These are phyloP conservation scores for Dinocampus coccinellae DNA, from an alignment of 2,888 invertebrate species.

Conservation along the genomic window DNA sequence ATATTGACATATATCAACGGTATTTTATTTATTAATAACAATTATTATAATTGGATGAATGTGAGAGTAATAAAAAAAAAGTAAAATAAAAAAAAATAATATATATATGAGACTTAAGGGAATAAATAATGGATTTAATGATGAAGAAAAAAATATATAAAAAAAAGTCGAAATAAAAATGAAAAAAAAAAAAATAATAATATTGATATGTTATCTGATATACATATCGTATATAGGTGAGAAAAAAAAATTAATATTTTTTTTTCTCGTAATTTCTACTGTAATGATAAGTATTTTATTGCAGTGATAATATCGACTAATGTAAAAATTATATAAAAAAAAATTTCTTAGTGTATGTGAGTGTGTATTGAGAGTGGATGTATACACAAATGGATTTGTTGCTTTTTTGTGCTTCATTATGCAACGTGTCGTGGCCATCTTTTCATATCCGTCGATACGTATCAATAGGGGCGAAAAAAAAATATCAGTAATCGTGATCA, in stretches of 20 bases:
- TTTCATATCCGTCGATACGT: slow-evolving; percentile 17
- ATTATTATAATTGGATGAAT: not conserved
- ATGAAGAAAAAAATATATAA: no score
- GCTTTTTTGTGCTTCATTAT: slow-evolving; percentile 27
- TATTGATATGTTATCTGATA: not conserved
- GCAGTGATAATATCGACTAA: no score
- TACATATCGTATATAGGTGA: not conserved
- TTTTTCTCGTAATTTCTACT: no score
- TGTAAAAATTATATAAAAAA: no score
- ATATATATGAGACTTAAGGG: no score
- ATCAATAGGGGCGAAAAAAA: not conserved
- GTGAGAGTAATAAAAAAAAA: slow-evolving; percentile 11
- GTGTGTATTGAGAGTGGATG: not conserved
- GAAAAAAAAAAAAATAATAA: not conserved
- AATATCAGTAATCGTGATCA: not conserved
- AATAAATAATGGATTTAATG: not conserved
- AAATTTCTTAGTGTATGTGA: no score
- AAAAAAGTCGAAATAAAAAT: no score
- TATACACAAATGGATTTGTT: slow-evolving; percentile 7
- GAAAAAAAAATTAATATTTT: no score
- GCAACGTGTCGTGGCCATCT: slow-evolving; percentile 8
- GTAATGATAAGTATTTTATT: no score
- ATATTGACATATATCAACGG: slow-evolving; percentile 27
- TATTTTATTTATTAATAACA: slow-evolving; percentile 30
- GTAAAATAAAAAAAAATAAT: slow-evolving; percentile 34